Conservation (phyloP, 2,113 vertebrate species). For the Lasiurus cinereus region DNA sequence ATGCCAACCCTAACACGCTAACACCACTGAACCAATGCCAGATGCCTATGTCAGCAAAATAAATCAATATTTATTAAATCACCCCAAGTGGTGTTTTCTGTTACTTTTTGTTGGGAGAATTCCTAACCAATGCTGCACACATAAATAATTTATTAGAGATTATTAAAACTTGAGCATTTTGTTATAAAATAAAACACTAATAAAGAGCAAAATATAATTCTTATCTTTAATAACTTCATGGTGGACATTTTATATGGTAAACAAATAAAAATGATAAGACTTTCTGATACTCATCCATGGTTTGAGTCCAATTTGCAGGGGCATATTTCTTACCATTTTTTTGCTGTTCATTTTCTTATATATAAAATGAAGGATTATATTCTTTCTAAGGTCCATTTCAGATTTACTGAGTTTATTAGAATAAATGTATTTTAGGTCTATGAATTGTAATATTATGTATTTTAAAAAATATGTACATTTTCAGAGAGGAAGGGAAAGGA, state of each 20-base stretch:
- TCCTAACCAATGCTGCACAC: neutral
- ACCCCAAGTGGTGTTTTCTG: neutral
- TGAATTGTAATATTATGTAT: neutral
- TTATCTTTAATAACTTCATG: neutral
- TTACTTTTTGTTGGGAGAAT: conserved; percentile 12
- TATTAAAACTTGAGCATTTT: neutral
- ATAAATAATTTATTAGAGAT: neutral
- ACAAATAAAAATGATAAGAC: neutral
- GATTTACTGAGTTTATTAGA: neutral
- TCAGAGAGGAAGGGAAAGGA: too few relatives aligned
- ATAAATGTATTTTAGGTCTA: neutral
- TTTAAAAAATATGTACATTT: too few relatives aligned
- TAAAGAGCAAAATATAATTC: neutral
- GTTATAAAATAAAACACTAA: neutral
- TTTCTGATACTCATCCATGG: neutral
- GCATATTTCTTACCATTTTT: neutral
- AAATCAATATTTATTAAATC: neutral
- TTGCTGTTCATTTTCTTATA: neutral
- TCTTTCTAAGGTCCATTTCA: neutral
- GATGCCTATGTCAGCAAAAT: neutral
- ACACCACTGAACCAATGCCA: neutral
- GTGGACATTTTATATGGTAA: neutral
- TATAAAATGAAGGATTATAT: neutral
- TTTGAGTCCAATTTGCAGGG: neutral
- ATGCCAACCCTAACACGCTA: neutral